Conservation (phyloP, 35 echinoderm and acorn worm genomes). For the Ophiothrix spiculata region DNA sequence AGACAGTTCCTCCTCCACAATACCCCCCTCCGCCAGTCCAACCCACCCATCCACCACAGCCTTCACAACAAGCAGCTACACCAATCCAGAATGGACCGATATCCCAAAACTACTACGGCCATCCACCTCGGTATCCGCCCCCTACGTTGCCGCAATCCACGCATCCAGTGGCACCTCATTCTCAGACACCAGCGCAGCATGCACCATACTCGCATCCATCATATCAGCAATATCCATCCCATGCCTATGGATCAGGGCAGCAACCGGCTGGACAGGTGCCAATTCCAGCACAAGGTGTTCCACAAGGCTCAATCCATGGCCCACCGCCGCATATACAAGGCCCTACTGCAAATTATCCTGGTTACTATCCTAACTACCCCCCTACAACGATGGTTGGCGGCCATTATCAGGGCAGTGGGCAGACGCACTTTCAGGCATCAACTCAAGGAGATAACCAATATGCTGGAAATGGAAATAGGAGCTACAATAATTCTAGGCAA, state of each 20-base stretch:
- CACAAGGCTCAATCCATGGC: slow-evolving; percentile 1
- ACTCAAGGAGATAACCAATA: neutral
- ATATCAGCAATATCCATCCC: neutral
- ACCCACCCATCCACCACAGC: slow-evolving; percentile 2
- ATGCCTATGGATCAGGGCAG: neutral
- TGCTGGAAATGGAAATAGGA: neutral
- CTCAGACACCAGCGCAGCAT: slow-evolving; percentile 7
- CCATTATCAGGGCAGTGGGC: neutral
- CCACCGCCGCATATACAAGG: neutral
- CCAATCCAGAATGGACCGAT: neutral
- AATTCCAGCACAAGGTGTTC: neutral
- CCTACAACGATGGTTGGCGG: neutral
- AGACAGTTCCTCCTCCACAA: neutral
- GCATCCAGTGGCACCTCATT: neutral
- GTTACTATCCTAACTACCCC: slow-evolving; percentile 28
- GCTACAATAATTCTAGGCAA: neutral
- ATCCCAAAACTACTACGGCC: neutral
- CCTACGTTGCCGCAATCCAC: neutral
- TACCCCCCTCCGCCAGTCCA: slow-evolving; percentile 20
- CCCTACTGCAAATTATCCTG: neutral
- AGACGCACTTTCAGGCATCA: neutral
- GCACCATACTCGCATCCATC: neutral
- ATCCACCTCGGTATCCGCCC: neutral
- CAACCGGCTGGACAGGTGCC: neutral
- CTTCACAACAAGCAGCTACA: neutral